Conservation (phyloP, 2,888 invertebrate genomes). For the Apotomis turbidana region DNA sequence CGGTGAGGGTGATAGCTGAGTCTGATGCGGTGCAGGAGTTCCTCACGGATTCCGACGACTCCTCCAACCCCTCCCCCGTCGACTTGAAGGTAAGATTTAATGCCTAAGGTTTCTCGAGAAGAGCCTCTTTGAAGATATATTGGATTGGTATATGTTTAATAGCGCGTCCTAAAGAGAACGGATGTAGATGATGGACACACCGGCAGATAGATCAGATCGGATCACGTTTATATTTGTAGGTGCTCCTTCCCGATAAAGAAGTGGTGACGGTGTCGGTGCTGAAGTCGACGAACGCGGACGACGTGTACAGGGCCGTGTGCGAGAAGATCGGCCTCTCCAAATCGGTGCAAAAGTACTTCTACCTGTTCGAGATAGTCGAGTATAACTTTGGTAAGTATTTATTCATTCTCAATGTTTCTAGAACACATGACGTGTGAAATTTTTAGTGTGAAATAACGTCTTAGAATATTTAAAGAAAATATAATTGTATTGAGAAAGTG, state of each 20-base stretch:
- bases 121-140: too few species aligned
- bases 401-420: too few species aligned
- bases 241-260: constrained; percentile 94
- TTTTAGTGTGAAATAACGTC: too few species aligned
- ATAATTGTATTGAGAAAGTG: too few species aligned
- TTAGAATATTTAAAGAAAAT: too few species aligned
- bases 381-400: constrained; percentile 93
- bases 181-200: too few species aligned
- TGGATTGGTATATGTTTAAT: too few species aligned
- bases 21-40: constrained; percentile 99
- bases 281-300: constrained; percentile 94
- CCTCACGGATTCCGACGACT: constrained; percentile 95
- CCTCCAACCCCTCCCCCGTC: constrained; percentile 88
- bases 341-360: constrained; percentile 94
- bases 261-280: constrained; percentile 94
- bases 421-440: too few species aligned
- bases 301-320: constrained; percentile 94
- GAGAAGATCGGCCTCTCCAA: constrained; percentile 92
- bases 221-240: constrained; percentile 42
- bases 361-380: constrained; percentile 98
- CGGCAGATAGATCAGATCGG: too few species aligned
- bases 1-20: constrained; percentile 98
- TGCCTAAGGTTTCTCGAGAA: too few species aligned
- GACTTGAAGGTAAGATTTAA: constrained; percentile 84
- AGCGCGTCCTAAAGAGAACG: too few species aligned